Conservation (phyloP, 2,888 invertebrate species). For the Drosophila mettleri region DNA sequence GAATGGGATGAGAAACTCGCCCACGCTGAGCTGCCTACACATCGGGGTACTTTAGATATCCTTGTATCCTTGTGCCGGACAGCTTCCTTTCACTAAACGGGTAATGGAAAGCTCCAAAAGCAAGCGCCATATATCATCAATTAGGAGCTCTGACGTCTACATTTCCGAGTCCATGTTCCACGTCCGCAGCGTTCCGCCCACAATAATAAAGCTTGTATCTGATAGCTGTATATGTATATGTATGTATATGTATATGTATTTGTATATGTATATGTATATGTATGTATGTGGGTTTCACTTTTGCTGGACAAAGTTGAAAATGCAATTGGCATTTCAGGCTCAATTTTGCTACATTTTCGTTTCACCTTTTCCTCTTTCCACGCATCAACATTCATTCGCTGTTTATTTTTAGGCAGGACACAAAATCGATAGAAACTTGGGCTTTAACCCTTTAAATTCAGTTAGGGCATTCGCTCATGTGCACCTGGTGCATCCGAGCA, state of each 20-base stretch:
- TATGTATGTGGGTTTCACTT: not conserved
- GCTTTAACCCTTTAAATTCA: conserved; percentile 19
- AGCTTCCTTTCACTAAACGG: conserved; percentile 16
- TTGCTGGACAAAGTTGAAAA: conserved; percentile 22
- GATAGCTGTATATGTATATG: not conserved
- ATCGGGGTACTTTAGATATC: not conserved
- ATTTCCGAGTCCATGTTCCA: conserved; percentile 15
- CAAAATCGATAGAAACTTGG: conserved; percentile 41
- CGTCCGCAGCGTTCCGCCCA: not conserved
- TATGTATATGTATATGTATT: not conserved
- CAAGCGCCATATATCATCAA: conserved; percentile 51
- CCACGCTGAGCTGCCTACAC: conserved; percentile 1
- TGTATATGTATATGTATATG: not conserved
- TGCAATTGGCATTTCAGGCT: conserved; percentile 49
- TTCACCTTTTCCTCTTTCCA: conserved; percentile 20
- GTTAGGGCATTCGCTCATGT: conserved; percentile 7
- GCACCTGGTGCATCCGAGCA: conserved; percentile 5
- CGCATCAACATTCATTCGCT: conserved; percentile 8
- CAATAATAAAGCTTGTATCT: not conserved
- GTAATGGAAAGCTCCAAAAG: conserved; percentile 24
- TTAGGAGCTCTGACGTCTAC: conserved; percentile 45
- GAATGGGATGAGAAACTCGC: not conserved
- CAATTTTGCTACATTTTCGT: conserved; percentile 27
- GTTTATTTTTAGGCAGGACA: conserved; percentile 16
- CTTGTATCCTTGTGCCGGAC: conserved; percentile 1